Percentiles rank a stretch among this genome's conserved stretches.
These are phyloP conservation scores for Muscicapa adusta DNA, from an alignment of 2,113 vertebrate genomes.

Conservation along the genomic window DNA sequence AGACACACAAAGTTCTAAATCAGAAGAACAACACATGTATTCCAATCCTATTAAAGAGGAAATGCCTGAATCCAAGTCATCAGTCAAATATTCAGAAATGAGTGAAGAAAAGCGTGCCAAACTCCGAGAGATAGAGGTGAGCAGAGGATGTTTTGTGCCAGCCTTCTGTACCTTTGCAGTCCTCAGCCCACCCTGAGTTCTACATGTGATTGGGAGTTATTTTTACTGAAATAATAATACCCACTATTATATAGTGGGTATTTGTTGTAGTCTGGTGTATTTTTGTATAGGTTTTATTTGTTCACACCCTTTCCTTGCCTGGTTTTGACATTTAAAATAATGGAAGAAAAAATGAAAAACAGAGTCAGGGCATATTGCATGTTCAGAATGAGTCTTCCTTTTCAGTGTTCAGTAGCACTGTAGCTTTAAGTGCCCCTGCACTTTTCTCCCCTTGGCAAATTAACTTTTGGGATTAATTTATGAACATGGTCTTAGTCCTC, in stretches of 20 bases:
- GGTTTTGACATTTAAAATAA: not conserved
- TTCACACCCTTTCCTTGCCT: not conserved
- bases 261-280: not conserved
- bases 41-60: constrained; percentile 90
- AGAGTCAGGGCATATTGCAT: not conserved
- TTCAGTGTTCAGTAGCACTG: not conserved
- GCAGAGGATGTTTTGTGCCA: not conserved
- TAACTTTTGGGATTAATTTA: not conserved
- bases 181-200: too few species aligned
- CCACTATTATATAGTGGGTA: not conserved
- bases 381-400: not conserved
- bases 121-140: constrained; percentile 95
- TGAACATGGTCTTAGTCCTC: not conserved
- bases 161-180: not conserved
- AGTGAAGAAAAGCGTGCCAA: constrained; percentile 96
- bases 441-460: not conserved
- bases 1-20: constrained; percentile 85
- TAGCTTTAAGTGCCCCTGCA: not conserved
- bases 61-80: constrained; percentile 81
- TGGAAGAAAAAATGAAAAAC: not conserved
- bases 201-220: not conserved
- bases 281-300: not conserved
- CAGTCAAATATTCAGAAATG: constrained; percentile 89
- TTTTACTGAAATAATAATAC: not conserved
- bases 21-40: constrained; percentile 85